Conservation (phyloP, 2,888 invertebrate genomes). For the Aporophyla lueneburgensis region DNA sequence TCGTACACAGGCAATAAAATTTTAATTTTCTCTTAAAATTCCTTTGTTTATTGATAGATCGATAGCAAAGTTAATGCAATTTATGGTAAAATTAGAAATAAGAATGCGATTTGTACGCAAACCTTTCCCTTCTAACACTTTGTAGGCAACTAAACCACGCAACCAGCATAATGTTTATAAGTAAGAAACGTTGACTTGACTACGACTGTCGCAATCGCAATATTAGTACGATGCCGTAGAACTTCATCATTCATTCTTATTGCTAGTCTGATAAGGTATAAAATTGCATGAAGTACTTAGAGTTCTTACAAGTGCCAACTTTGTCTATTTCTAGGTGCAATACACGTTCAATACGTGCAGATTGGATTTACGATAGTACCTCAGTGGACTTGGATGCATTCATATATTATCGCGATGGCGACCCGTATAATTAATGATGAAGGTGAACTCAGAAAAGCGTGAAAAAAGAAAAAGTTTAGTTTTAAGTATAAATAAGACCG, state of each 20-base stretch:
- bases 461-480: slow-evolving; percentile 66
- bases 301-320: slow-evolving; percentile 73
- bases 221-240: slow-evolving; percentile 63
- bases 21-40: slow-evolving; percentile 2
- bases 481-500: neutral
- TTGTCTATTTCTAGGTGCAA: slow-evolving; percentile 78
- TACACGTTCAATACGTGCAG: slow-evolving; percentile 74
- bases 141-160: slow-evolving; percentile 85
- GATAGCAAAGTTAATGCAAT: slow-evolving; percentile 25
- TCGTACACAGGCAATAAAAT: neutral
- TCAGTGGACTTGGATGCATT: slow-evolving; percentile 59
- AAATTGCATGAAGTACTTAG: slow-evolving; percentile 63
- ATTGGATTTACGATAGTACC: slow-evolving; percentile 74
- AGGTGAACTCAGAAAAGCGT: slow-evolving; percentile 74
- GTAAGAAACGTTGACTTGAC: slow-evolving; percentile 85
- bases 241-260: slow-evolving; percentile 63
- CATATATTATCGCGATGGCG: slow-evolving; percentile 54
- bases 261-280: slow-evolving; percentile 59
- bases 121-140: slow-evolving; percentile 86
- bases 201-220: slow-evolving; percentile 84
- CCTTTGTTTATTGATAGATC: neutral
- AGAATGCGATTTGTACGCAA: slow-evolving; percentile 71
- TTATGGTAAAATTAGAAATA: slow-evolving; percentile 36
- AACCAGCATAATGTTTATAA: slow-evolving; percentile 87
- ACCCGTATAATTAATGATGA: slow-evolving; percentile 70